A percentile compares a stretch with the other conserved stretches of the same genome.
Conservation (phyloP, 2,113 vertebrate species). For the Oreochromis tanganicae region DNA sequence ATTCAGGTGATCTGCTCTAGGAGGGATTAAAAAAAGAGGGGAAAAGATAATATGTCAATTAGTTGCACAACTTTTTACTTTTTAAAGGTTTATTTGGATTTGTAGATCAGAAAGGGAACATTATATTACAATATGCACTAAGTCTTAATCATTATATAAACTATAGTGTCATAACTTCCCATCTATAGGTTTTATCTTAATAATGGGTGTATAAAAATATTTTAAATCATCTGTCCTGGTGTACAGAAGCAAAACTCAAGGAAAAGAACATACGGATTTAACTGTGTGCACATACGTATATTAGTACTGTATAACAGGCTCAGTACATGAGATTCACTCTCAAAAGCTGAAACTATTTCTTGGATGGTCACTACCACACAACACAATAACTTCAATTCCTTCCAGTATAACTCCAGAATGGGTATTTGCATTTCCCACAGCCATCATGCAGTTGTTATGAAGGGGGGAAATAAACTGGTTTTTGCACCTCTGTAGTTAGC, state of each 20-base stretch:
- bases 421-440: neutral
- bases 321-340: neutral
- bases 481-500: neutral
- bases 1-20: neutral
- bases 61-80: neutral
- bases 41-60: fast-evolving
- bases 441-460: neutral
- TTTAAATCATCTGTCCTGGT: neutral
- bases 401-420: neutral
- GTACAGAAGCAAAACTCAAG: neutral
- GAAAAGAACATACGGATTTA: neutral
- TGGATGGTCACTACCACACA: neutral
- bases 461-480: neutral
- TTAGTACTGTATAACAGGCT: neutral
- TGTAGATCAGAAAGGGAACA: neutral
- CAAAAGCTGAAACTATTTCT: neutral
- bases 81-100: neutral
- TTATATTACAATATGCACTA: neutral
- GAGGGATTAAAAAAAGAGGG: fast-evolving
- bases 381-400: neutral
- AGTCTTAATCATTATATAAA: neutral
- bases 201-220: neutral
- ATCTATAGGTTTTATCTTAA: neutral
- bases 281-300: neutral
- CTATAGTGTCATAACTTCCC: neutral